These are phyloP conservation scores for Drosophila tropicalis DNA, from an alignment of 1,140 invertebrate genomes.

Conservation along the genomic window DNA sequence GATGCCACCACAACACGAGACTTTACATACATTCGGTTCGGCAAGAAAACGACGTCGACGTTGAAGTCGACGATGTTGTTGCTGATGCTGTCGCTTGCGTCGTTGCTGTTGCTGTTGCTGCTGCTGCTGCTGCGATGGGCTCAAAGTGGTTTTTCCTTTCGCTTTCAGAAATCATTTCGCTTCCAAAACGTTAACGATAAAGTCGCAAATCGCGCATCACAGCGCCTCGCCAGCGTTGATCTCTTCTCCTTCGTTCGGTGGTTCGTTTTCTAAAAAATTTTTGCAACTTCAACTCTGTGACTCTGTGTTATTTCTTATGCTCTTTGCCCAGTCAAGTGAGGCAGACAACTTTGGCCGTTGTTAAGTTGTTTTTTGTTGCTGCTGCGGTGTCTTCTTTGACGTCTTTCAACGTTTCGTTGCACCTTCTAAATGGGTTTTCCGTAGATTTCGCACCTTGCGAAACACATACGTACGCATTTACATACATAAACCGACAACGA, in stretches of 20 bases:
- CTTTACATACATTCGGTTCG: conserved; percentile 3
- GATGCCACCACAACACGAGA: not conserved
- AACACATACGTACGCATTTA: conserved; percentile 77
- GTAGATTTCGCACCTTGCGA: conserved; percentile 79
- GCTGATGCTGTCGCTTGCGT: conserved; percentile 26
- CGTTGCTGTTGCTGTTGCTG: conserved; percentile 22
- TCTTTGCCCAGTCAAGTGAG: conserved; percentile 69
- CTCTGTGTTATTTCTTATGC: conserved; percentile 54
- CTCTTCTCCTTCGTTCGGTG: conserved; percentile 67
- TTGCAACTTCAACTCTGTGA: conserved; percentile 28
- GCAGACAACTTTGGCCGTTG: conserved; percentile 30
- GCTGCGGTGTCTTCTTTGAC: conserved; percentile 25
- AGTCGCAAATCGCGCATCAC: conserved; percentile 82
- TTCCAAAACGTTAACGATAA: conserved; percentile 82
- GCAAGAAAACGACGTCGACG: conserved; percentile 21
- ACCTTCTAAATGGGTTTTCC: conserved; percentile 80
- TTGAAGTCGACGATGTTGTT: conserved; percentile 27
- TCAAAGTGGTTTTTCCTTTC: conserved; percentile 83
- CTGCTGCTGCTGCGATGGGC: conserved; percentile 59
- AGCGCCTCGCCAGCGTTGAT: conserved; percentile 56
- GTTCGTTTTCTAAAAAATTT: conserved; percentile 54
- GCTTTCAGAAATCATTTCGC: conserved; percentile 83
- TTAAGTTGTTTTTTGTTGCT: conserved; percentile 1
- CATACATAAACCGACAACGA: conserved; percentile 46
- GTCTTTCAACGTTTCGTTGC: conserved; percentile 77